These are phyloP conservation scores for Chloropsis hardwickii DNA, from an alignment of 2,113 vertebrate species.

Conservation along the genomic window DNA sequence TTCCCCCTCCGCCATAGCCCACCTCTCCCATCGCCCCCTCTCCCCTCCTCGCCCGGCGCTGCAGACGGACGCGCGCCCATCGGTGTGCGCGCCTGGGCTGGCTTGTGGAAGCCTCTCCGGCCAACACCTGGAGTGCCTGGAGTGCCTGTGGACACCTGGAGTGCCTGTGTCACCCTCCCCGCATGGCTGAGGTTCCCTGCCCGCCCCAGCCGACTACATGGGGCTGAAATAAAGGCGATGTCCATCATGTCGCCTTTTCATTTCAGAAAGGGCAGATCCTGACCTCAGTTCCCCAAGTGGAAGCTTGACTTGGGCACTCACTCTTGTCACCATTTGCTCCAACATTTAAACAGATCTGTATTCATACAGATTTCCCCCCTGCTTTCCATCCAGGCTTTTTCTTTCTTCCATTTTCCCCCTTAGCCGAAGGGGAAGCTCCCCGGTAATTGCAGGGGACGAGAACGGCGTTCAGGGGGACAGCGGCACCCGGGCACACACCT, in stretches of 20 bases:
- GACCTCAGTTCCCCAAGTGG: neutral
- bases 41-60: neutral
- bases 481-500: neutral
- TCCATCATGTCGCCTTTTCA: neutral
- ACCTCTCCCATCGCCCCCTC: neutral
- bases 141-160: neutral
- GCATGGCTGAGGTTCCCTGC: neutral
- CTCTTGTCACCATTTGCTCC: neutral
- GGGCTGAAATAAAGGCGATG: neutral
- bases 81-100: neutral
- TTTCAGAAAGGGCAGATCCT: neutral
- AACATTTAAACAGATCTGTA: neutral
- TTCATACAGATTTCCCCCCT: neutral
- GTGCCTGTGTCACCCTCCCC: neutral
- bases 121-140: neutral
- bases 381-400: neutral
- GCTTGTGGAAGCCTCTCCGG: neutral
- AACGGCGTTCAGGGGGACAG: neutral
- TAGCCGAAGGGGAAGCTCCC: neutral
- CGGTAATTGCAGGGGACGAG: neutral
- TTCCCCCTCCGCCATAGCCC: neutral
- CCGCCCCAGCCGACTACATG: neutral
- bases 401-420: neutral
- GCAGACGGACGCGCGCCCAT: neutral
- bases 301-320: neutral